Base-by-base conservation (phyloP, 2,888 invertebrate species). In the Melieria crassipennis region DNA sequence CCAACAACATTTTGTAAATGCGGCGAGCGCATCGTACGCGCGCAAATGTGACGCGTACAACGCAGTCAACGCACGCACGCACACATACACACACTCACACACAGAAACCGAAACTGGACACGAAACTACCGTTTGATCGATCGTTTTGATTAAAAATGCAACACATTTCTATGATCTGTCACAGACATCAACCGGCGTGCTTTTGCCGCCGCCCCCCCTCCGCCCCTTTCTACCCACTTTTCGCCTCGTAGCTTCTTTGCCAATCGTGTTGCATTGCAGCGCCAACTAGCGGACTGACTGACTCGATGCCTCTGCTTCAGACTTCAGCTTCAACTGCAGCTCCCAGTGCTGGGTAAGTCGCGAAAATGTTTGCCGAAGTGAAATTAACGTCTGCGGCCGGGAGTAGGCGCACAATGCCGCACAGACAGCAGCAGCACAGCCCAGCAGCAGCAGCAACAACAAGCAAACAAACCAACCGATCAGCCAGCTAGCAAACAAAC, bases 141-240 rank as follows among this genome's bases (percentile, higher is more conserved):
- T 83, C 80, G 83, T 77, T 84, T 84, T 83, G 84, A 84, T 84
- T 84, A 82, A 79, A 83, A 84, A 82, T 83, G 83, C 83, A 84
- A 82, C 84, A 82, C 80, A 83, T 83, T 82, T 80, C 80, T 82
- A 79, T 82, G 83, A 84, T 84, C 83, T 83, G 82, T 83, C 84
- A 81, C 80, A 82, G 79, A 76, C 80, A 78, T 76, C 76, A 77
- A 43, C 45, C 55, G 47, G 16, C 30, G 46, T 61, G 61, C 4
- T 16, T 47, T 45, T 52, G 56, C 55, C 16, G 55, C 65, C 30
- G 5, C 62, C 5, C 47, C 16, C 7, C 9, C 9, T 7, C 16
- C 10, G 11, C 58, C 43, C 7, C 13, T 58, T 58, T 11, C 64
- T 52, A 50, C 4, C 6, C 16, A 45, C n/a, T 55, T 11, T 30